Percentiles rank a stretch among this genome's conserved stretches.
Conservation (phyloP, 2,113 vertebrate species). For the Ptilorrhoa leucosticta region DNA sequence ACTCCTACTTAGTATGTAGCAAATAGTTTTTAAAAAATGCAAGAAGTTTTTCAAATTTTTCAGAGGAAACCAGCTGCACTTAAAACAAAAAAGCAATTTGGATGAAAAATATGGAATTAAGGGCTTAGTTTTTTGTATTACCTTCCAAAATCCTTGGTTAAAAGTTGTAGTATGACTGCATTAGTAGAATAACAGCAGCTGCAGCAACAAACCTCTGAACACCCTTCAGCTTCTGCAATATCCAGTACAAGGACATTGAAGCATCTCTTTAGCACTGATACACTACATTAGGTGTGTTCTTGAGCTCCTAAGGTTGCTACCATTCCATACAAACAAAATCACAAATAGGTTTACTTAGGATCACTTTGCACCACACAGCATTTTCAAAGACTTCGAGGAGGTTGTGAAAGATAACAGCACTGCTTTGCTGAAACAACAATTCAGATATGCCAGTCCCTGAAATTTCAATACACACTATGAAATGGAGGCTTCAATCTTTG, state of each 20-base stretch:
- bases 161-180: neutral
- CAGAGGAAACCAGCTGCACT: neutral
- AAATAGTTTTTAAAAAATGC: neutral
- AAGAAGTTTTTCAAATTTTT: neutral
- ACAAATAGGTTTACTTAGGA: neutral
- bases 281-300: neutral
- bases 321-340: neutral
- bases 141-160: neutral
- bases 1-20: neutral
- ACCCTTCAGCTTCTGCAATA: neutral
- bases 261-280: neutral
- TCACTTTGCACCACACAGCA: neutral
- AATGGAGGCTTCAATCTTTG: neutral
- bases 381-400: neutral
- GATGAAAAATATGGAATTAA: neutral
- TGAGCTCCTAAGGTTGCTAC: neutral
- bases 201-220: neutral
- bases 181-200: neutral
- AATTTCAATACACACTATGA: neutral
- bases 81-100: neutral
- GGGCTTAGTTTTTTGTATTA: neutral
- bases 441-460: neutral
- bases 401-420: neutral
- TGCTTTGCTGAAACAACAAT: neutral
- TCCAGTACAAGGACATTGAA: neutral